These are phyloP conservation scores for Cyprinodon brontotheroides DNA, from an alignment of 2,113 vertebrate genomes.

Conservation along the genomic window DNA sequence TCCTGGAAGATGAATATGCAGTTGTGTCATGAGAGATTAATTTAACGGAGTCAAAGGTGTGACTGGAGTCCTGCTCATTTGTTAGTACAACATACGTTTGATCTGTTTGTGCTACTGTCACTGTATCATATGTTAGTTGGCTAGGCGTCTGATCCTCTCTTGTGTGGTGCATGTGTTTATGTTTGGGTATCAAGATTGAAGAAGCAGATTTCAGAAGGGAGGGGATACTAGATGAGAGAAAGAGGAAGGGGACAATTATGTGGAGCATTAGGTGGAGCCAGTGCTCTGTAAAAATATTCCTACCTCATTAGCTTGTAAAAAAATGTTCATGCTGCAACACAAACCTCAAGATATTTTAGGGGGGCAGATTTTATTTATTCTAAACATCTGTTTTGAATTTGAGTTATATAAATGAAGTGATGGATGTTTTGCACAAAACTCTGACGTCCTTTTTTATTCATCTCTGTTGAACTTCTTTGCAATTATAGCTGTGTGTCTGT, in stretches of 20 bases:
- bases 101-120: slow-evolving; percentile 20
- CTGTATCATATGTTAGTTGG: slow-evolving; percentile 26
- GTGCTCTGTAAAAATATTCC: background rate
- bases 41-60: slow-evolving; percentile 4
- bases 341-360: too few species aligned
- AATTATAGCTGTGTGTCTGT: too few species aligned
- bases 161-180: slow-evolving; percentile 32
- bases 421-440: background rate
- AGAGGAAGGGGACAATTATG: slow-evolving; percentile 64
- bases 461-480: too few species aligned
- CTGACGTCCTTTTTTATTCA: background rate
- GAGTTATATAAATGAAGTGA: background rate
- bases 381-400: background rate
- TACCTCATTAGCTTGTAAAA: background rate
- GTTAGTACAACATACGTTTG: slow-evolving; percentile 15
- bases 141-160: slow-evolving; percentile 16
- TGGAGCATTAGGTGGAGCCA: slow-evolving; percentile 38
- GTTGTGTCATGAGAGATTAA: slow-evolving; percentile 7
- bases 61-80: slow-evolving; percentile 2
- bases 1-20: slow-evolving; percentile 3
- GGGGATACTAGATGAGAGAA: slow-evolving; percentile 49
- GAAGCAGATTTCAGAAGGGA: slow-evolving; percentile 49
- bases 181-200: slow-evolving; percentile 57
- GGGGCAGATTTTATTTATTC: too few species aligned
- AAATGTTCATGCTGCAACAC: too few species aligned